Conservation (phyloP, 1,140 invertebrate species). For the Lethrus apterus region DNA sequence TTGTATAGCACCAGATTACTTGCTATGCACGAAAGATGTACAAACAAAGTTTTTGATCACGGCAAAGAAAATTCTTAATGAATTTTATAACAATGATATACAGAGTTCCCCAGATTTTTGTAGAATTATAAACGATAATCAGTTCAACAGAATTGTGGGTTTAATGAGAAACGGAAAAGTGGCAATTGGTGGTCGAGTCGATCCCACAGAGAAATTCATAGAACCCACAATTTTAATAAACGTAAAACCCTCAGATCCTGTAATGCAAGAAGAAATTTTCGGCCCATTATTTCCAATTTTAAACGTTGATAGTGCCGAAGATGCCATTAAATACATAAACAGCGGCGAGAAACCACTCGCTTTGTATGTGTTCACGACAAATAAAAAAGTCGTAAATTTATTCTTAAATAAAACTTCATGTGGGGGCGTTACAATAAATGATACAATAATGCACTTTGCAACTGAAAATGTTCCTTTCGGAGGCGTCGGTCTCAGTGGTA, state of each 20-base stretch:
- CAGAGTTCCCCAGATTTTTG: constrained; percentile 75
- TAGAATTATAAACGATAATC: constrained; percentile 76
- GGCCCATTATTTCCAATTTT: constrained; percentile 89
- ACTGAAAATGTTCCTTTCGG: constrained; percentile 75
- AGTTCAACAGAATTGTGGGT: constrained; percentile 49
- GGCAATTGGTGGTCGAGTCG: constrained; percentile 68
- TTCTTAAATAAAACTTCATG: constrained; percentile 65
- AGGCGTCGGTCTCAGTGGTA: constrained; percentile 82
- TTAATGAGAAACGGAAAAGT: constrained; percentile 61
- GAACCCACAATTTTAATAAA: constrained; percentile 77
- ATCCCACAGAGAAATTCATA: constrained; percentile 69
- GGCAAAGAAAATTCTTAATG: constrained; percentile 59
- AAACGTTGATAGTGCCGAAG: constrained; percentile 71
- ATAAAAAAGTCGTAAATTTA: constrained; percentile 48
- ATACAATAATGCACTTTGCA: constrained; percentile 81
- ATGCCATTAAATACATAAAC: constrained; percentile 86
- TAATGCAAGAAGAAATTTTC: constrained; percentile 95
- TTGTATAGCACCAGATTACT: constrained; percentile 96
- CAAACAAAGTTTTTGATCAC: constrained; percentile 62
- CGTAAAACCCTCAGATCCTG: constrained; percentile 57
- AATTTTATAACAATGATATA: constrained; percentile 80
- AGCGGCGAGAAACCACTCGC: constrained; percentile 78
- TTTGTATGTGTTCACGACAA: constrained; percentile 70
- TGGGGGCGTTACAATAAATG: constrained; percentile 81
- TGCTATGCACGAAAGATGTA: constrained; percentile 75